Base-by-base conservation (phyloP, 2,113 vertebrate genomes). In the Bettongia penicillata region DNA sequence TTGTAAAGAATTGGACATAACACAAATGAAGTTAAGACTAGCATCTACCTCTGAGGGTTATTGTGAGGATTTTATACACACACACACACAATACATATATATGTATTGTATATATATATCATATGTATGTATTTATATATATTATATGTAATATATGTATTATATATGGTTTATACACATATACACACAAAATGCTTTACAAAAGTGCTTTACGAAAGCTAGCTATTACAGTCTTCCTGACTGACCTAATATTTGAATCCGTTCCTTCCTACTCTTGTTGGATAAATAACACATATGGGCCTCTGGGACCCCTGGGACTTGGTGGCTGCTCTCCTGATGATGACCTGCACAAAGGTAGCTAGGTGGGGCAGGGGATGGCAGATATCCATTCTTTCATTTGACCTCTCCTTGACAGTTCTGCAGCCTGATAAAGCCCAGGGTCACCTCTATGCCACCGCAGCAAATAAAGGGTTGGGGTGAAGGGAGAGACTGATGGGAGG, bases 171-270 rank as follows among this genome's bases (percentile, higher is more conserved):
- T 48, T 48, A 48, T 3, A 48, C 48, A 48, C 48, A 48, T 48
- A 48, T 48, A 48, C 48, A 48, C 48, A 48, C 48, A 48, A 2
- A 48, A 48, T 48, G 48, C 48, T 48, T 48, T 48, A 48, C 48
- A 48, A 48, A 52, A 91, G 52, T 48, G 51, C 22, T 49, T 47
- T 11, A 19, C 12, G 3, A 51, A n/a, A 22, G 43, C 53, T 50
- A 28, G 68, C 11, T 53, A 55, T 26, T 96, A 68, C n/a, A 43
- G 19, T 84, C 68, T 50, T 94, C 49, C 47, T 95, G 51, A 57
- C 57, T 43, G 53, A n/a, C 77, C 77, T 90, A 31, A 90, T 91
- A 92, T 91, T 96, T 51, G 92, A 91, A 53, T 61, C 94, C 16
- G 53, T 50, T 89, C 52, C 92, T 49, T 77, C 37, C 31, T 12